Evolutionary conservation across 2,888 invertebrate genomes (phyloP).

Genomic region (Papilio demoleus): DNA sequence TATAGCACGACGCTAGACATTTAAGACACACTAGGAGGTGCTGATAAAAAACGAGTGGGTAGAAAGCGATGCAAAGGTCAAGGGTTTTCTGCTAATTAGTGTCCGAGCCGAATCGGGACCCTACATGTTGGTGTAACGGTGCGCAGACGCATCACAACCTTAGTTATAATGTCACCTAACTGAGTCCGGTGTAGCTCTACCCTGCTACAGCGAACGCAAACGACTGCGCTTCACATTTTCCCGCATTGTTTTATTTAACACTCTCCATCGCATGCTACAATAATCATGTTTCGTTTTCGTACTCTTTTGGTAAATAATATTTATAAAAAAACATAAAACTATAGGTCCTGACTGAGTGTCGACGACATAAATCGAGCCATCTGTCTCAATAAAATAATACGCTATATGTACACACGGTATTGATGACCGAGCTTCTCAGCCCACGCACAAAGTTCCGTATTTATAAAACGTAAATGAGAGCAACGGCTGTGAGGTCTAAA

Average conservation of each 20-base stretch:
- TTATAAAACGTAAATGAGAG: not conserved
- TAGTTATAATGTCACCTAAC: not conserved
- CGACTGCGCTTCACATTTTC: not conserved
- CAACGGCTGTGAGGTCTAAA: not conserved
- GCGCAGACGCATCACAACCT: not conserved
- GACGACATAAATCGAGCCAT: no score
- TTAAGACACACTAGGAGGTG: conserved; percentile 19
- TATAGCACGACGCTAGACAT: not conserved
- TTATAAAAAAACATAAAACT: no score
- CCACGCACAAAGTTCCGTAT: not conserved
- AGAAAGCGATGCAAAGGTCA: conserved; percentile 42
- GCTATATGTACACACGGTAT: no score
- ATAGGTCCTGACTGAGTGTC: no score
- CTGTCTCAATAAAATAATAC: no score
- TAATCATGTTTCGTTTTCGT: no score
- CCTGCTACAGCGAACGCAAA: not conserved
- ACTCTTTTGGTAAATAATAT: no score
- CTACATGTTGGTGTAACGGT: not conserved
- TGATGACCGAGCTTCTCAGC: no score
- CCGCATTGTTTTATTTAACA: not conserved
- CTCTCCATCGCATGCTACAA: not conserved
- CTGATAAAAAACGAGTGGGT: conserved; percentile 33
- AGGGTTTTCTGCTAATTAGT: conserved; percentile 38
- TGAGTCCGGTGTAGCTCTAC: not conserved
- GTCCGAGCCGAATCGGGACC: conserved; percentile 36